phyloP scores from a whole-genome alignment of 2,797 vertebrate species.

The Danio kyathit region DNA sequence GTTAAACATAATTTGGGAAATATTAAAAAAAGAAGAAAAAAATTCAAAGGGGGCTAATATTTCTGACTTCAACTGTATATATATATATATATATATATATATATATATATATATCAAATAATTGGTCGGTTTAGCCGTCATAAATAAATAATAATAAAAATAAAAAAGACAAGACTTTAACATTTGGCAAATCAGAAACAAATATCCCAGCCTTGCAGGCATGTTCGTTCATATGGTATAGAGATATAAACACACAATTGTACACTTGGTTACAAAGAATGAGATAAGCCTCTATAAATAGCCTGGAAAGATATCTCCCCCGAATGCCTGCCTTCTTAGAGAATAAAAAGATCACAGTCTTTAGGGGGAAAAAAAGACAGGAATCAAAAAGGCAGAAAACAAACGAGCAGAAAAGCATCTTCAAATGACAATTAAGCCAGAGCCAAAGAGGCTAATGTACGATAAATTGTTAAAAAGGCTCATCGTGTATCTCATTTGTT shows the following conservation, averaged over 20 bases:
- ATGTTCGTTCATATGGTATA: background rate
- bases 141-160: background rate
- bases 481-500: constrained; percentile 30
- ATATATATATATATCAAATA: too few relatives aligned
- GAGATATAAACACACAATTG: background rate
- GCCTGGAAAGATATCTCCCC: background rate
- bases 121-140: background rate
- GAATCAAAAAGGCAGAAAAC: constrained; percentile 40
- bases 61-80: too few relatives aligned
- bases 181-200: background rate
- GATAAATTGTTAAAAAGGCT: constrained; percentile 42
- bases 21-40: too few relatives aligned
- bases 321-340: background rate
- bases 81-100: too few relatives aligned
- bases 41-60: too few relatives aligned
- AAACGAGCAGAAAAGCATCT: constrained; percentile 37
- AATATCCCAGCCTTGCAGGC: background rate
- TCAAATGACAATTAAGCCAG: constrained; percentile 46
- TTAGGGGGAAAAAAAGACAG: background rate
- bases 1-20: too few relatives aligned
- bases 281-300: constrained; percentile 24
- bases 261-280: background rate
- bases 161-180: background rate
- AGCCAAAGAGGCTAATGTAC: constrained; percentile 35
- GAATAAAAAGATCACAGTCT: constrained; percentile 2